Percentiles rank a stretch among this genome's conserved stretches.
Conservation (phyloP, 64 coral and sea anemone genomes). For the Pocillopora verrucosa region DNA sequence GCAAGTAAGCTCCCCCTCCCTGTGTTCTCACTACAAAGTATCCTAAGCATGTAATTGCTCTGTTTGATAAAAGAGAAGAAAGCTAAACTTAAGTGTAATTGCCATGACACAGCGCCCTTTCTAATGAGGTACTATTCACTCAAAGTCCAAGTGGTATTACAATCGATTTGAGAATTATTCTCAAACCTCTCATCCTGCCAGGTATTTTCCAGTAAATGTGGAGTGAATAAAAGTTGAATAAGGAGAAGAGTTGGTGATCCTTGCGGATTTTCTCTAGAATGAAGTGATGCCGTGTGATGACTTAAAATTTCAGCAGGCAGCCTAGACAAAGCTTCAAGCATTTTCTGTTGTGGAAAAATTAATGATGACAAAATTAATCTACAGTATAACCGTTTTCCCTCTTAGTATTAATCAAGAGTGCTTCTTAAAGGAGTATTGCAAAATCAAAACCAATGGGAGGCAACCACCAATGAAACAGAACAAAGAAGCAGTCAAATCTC, state of each 20-base stretch:
- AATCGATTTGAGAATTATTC: too few relatives aligned
- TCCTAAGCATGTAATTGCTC: too few relatives aligned
- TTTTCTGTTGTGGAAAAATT: constrained; percentile 61
- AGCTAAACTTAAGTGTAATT: too few relatives aligned
- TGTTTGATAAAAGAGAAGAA: too few relatives aligned
- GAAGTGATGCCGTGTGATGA: constrained; percentile 51
- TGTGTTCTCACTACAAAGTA: too few relatives aligned
- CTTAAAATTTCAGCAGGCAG: constrained; percentile 52
- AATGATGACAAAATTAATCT: background rate
- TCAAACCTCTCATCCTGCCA: constrained; percentile 74
- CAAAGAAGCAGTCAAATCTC: too few relatives aligned
- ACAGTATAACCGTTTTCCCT: too few relatives aligned
- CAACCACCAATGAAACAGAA: too few relatives aligned
- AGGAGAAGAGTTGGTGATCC: constrained; percentile 56
- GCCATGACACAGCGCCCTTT: background rate
- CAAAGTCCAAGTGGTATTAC: background rate
- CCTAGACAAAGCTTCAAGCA: constrained; percentile 52
- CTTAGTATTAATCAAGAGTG: too few relatives aligned
- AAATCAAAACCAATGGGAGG: too few relatives aligned
- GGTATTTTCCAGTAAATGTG: constrained; percentile 20
- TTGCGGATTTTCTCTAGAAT: constrained; percentile 71
- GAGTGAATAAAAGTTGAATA: constrained; percentile 50
- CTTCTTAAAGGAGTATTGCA: too few relatives aligned
- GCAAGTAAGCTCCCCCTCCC: too few relatives aligned
- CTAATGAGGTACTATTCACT: background rate